phyloP scores from a whole-genome alignment of 2,113 vertebrate genomes.

The Hassar affinis region DNA sequence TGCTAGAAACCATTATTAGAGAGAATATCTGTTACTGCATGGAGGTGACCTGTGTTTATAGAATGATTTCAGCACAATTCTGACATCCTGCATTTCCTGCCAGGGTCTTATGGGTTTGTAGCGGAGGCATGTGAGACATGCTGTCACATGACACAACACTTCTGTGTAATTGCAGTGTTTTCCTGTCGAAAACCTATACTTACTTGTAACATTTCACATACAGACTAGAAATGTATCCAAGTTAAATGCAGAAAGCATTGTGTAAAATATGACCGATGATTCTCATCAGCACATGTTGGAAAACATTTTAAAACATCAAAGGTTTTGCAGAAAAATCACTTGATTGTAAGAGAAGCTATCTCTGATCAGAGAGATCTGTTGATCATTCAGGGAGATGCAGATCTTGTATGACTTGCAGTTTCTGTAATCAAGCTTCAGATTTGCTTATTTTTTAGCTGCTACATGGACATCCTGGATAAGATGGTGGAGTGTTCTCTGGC shows the following conservation, averaged over 20 bases:
- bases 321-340: no score
- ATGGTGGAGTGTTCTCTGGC: not conserved
- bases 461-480: not conserved
- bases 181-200: not conserved
- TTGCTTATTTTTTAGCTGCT: conserved; percentile 10
- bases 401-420: no score
- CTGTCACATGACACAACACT: not conserved
- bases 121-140: not conserved
- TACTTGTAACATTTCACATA: not conserved
- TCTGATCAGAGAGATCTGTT: not conserved
- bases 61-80: not conserved
- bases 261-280: not conserved
- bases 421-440: not conserved
- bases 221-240: not conserved
- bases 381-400: not conserved
- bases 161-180: not conserved
- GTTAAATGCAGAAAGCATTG: not conserved
- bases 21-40: not conserved
- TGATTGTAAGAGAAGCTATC: not conserved
- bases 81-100: not conserved
- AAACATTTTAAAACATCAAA: not conserved
- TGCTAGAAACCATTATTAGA: not conserved
- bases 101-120: conserved; percentile 14
- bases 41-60: not conserved
- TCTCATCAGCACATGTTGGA: not conserved